Evolutionary conservation across 2,113 vertebrate species (phyloP), one percentile per base, ranked within the genome.

Genomic region (Grallaria varia): DNA sequence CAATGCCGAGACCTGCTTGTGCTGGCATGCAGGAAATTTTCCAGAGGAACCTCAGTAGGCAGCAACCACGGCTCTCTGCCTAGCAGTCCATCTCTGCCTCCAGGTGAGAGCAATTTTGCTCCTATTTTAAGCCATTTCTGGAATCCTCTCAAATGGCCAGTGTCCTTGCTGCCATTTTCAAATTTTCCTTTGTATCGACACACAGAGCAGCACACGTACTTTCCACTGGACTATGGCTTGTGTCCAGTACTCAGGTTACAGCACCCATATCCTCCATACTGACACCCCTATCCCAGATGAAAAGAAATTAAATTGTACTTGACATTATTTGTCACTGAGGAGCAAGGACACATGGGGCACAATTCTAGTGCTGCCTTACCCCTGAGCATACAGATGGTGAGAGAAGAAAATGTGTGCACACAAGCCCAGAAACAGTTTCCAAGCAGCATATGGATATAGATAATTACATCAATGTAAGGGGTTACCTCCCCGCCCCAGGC

Each of bases 1-100:
- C 99, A 99, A 74, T 99, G 99, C 96, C 98, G 99, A 88, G 99
- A 99, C 90, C 98, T 99, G 67, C 97, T 99, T 93, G 99, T 99
- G 92, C 97, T 99, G 89, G 99, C 99, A 7, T 99, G 99, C 89
- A 98, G 99, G 95, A 99, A 99, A 93, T 98, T 99, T 74, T 98
- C 98, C 63, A 98, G 98, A 83, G 98, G 98, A 4, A 96, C 98
- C 15, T 99, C 99, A 23, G 85, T 98, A 81, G 98, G 98, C 55
- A 99, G 98, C 33, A 97, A 95, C 77, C 99, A 99, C 27, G 98
- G 99, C 84, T 99, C 99, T 8, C 97, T 99, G 89, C 99, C 99
- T 81, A 99, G 98, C 97, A 99, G 99, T 83, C 99, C 99, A 1
- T 98, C 98, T 3, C 81, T 99, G 89, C 98, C 98, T 71, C 97